Evolutionary conservation across 2,113 vertebrate genomes (phyloP).

Genomic region (Cyanistes caeruleus): DNA sequence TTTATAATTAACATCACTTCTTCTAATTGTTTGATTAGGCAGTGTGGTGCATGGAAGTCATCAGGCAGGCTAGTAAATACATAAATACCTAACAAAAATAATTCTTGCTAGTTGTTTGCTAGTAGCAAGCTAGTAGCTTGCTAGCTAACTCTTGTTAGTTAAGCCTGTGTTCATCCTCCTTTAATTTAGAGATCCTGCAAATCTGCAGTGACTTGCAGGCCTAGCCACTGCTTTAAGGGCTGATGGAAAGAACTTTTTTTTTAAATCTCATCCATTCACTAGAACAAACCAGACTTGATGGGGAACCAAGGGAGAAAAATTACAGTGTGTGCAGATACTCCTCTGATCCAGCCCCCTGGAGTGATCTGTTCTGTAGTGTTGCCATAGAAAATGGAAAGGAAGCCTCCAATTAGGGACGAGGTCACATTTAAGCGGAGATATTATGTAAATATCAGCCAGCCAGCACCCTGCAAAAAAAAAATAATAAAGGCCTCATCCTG

Average conservation of each 20-base stretch:
- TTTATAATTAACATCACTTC: neutral
- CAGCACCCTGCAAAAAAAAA: neutral
- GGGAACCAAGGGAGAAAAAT: neutral
- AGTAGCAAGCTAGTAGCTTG: too few relatives aligned
- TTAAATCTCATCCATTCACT: neutral
- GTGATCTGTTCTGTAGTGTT: neutral
- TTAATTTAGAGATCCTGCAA: neutral
- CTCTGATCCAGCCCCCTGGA: neutral
- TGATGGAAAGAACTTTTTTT: conserved; percentile 5
- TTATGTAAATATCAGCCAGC: conserved; percentile 51
- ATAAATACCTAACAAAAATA: neutral
- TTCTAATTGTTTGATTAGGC: neutral
- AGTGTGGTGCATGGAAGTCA: neutral
- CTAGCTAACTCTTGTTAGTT: too few relatives aligned
- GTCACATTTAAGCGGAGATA: conserved; percentile 26
- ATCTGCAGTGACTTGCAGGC: neutral
- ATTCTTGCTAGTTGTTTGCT: too few relatives aligned
- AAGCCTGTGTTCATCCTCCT: neutral
- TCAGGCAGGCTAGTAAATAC: neutral
- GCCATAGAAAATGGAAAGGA: conserved; percentile 44
- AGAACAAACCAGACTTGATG: neutral
- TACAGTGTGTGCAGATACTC: neutral
- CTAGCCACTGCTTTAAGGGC: neutral
- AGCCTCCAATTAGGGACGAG: conserved; percentile 42
- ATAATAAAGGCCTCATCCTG: neutral